Conservation (phyloP, 2,113 vertebrate species). For the Vanacampus margaritifer region DNA sequence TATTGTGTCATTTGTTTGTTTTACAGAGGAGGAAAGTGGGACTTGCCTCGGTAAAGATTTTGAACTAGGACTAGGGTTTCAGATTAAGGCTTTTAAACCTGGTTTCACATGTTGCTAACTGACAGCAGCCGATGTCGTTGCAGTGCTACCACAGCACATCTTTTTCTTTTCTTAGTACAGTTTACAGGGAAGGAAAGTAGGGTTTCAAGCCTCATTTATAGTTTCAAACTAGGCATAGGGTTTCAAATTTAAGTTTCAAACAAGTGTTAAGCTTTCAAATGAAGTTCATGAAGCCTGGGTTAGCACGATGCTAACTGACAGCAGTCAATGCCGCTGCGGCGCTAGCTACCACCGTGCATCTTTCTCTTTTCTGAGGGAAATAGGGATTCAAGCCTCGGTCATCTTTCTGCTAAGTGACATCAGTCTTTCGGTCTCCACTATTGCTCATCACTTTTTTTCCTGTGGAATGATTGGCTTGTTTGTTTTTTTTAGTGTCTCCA, state of each 20-base stretch:
- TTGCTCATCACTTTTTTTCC: neutral
- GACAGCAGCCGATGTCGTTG: too few species aligned
- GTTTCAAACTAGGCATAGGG: neutral
- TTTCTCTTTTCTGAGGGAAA: too few species aligned
- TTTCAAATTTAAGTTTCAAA: neutral
- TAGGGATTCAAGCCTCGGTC: neutral
- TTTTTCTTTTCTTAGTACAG: too few species aligned
- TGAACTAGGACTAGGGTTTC: neutral
- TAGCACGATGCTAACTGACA: too few species aligned
- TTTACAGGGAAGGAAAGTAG: too few species aligned
- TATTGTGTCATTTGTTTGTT: neutral
- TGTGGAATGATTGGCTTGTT: neutral
- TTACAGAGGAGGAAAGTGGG: neutral
- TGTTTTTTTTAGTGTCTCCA: conserved; percentile 31
- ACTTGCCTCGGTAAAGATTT: neutral
- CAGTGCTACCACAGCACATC: too few species aligned
- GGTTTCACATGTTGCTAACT: too few species aligned
- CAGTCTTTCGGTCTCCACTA: neutral
- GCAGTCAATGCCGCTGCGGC: too few species aligned
- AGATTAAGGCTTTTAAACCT: too few species aligned
- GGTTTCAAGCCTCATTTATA: too few species aligned
- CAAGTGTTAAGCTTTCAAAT: neutral
- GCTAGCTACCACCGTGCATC: too few species aligned
- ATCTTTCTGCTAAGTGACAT: neutral
- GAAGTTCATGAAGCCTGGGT: too few species aligned